A percentile compares a stretch with the other conserved stretches of the same genome.
Conservation (phyloP, 1,140 invertebrate genomes). For the Popillia japonica region DNA sequence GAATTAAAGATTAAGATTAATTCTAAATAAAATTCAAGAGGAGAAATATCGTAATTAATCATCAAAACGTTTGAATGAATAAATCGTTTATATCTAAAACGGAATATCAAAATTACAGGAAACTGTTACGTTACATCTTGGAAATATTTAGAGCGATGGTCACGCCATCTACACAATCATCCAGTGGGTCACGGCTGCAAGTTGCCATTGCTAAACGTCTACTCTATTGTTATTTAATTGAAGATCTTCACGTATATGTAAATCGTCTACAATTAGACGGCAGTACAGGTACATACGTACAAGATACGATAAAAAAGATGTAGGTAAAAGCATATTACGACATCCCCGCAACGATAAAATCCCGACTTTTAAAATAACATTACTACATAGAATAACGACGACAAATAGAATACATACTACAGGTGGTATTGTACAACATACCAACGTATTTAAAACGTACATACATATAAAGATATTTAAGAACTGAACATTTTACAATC, state of each 20-base stretch:
- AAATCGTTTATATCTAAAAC: no score
- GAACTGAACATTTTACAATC: neutral
- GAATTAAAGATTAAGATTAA: no score
- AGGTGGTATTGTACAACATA: no score
- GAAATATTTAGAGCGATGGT: conserved; percentile 10
- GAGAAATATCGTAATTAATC: no score
- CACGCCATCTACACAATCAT: conserved; percentile 11
- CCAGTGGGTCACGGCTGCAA: conserved; percentile 12
- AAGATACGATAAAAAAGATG: neutral
- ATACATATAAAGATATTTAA: no score
- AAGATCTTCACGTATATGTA: conserved; percentile 11
- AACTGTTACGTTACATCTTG: conserved; percentile 21
- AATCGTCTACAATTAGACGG: neutral
- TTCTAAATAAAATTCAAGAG: no score
- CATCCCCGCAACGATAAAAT: neutral
- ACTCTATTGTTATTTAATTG: conserved; percentile 1
- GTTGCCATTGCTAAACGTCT: neutral
- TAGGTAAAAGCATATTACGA: neutral
- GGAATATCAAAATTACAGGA: conserved; percentile 18
- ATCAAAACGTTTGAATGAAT: no score
- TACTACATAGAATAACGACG: no score
- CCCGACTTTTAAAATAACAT: neutral
- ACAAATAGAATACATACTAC: no score
- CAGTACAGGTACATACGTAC: neutral
- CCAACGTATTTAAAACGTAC: no score